Percentiles rank a stretch among this genome's conserved stretches.
phyloP scores from a whole-genome alignment of 2,797 vertebrate genomes.

The Mormyrus proboscirostris region DNA sequence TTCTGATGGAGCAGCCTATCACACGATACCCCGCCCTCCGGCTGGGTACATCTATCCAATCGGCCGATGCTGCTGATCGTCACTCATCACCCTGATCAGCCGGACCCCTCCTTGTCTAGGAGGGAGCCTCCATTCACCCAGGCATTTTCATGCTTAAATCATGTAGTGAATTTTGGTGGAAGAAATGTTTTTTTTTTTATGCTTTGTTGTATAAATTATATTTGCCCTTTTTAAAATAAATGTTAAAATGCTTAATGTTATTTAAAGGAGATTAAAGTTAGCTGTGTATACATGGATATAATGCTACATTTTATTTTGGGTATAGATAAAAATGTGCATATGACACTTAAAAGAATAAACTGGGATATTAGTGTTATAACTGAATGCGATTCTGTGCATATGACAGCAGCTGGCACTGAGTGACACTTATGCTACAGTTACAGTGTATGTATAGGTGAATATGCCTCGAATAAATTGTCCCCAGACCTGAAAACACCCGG shows the following conservation, averaged over 20 bases:
- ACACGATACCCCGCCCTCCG: background rate
- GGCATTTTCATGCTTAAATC: too few species aligned
- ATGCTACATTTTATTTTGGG: conserved; percentile 31
- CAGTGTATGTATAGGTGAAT: background rate
- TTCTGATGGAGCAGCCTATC: conserved; percentile 31
- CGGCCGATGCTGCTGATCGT: background rate
- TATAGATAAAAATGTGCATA: conserved; percentile 26
- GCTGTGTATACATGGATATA: conserved; percentile 24
- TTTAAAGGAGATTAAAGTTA: background rate
- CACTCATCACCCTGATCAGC: background rate
- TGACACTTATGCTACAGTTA: background rate
- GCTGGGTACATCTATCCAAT: background rate
- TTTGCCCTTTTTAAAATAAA: background rate
- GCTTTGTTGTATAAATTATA: background rate
- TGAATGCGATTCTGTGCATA: background rate
- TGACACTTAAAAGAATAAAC: background rate
- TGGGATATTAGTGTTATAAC: background rate
- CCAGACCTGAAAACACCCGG: background rate
- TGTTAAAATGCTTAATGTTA: conserved; percentile 26
- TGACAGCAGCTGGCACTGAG: background rate
- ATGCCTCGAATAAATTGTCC: background rate
- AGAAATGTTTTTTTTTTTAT: background rate
- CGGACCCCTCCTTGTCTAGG: background rate
- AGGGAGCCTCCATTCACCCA: background rate
- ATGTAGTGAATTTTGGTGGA: background rate